Evolutionary conservation across 2,797 vertebrate species (phyloP).

Genomic region (Mus caroli): DNA sequence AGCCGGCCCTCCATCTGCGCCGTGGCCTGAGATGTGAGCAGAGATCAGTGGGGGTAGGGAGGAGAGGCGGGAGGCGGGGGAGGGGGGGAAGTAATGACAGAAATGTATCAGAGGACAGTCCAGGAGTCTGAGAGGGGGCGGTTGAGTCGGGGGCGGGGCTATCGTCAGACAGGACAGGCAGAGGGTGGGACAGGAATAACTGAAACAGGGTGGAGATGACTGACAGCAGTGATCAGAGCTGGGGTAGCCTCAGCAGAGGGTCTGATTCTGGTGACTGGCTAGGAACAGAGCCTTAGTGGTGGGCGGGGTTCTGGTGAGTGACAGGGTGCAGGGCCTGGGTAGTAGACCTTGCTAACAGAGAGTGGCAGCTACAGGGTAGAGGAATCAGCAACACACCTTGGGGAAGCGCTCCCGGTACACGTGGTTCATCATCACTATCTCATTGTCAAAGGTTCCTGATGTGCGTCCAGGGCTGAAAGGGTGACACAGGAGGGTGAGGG

Average conservation of each 20-base stretch:
- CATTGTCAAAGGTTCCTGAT: conserved; percentile 95
- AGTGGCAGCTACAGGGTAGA: neutral
- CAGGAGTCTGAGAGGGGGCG: neutral
- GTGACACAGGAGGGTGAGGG: neutral
- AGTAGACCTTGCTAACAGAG: no score
- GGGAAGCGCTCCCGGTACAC: conserved; percentile 99
- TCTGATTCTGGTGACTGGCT: neutral
- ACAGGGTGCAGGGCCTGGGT: no score
- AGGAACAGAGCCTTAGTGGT: neutral
- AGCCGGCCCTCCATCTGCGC: conserved; percentile 98
- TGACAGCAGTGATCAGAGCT: neutral
- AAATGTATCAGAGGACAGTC: neutral
- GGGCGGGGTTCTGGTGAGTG: neutral
- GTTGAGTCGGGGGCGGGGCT: neutral
- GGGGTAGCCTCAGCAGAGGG: no score
- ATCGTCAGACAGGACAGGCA: neutral
- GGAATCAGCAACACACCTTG: conserved; percentile 90
- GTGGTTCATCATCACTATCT: conserved; percentile 99
- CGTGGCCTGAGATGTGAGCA: conserved; percentile 91
- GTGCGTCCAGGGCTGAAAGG: conserved; percentile 94
- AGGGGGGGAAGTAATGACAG: neutral
- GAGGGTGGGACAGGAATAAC: neutral
- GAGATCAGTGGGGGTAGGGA: rapidly evolving
- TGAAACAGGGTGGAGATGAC: neutral
- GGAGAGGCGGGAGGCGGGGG: rapidly evolving